Evolutionary conservation across 2,888 invertebrate genomes (phyloP).

Genomic region (Actias luna): DNA sequence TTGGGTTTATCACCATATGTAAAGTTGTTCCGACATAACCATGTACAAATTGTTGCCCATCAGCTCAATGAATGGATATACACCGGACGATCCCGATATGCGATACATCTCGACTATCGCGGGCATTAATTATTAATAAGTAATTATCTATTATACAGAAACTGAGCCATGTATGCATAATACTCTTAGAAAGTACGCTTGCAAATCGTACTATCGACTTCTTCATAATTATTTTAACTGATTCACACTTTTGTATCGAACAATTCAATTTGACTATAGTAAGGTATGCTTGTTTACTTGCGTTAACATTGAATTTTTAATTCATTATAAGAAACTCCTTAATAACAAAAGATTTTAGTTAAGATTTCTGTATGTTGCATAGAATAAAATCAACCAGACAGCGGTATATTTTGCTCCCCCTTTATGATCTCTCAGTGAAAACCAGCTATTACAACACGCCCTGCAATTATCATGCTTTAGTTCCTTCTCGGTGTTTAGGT

Average conservation of each 20-base stretch:
- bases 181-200: too few relatives aligned
- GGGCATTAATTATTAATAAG: too few relatives aligned
- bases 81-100: too few relatives aligned
- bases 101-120: too few relatives aligned
- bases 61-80: too few relatives aligned
- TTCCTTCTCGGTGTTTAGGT: constrained; percentile 41
- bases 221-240: background rate
- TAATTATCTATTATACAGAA: too few relatives aligned
- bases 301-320: background rate
- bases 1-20: too few relatives aligned
- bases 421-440: constrained; percentile 47
- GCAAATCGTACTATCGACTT: background rate
- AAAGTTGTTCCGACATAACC: too few relatives aligned
- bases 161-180: too few relatives aligned
- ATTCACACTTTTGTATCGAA: background rate
- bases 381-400: constrained; percentile 21
- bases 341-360: constrained; percentile 12
- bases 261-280: background rate
- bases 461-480: constrained; percentile 52
- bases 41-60: too few relatives aligned
- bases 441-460: constrained; percentile 46
- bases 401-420: constrained; percentile 27
- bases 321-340: background rate
- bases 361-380: constrained; percentile 15
- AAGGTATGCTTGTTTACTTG: background rate